These are phyloP conservation scores for Sphecodes monilicornis DNA, from an alignment of 2,888 invertebrate genomes.

Conservation along the genomic window DNA sequence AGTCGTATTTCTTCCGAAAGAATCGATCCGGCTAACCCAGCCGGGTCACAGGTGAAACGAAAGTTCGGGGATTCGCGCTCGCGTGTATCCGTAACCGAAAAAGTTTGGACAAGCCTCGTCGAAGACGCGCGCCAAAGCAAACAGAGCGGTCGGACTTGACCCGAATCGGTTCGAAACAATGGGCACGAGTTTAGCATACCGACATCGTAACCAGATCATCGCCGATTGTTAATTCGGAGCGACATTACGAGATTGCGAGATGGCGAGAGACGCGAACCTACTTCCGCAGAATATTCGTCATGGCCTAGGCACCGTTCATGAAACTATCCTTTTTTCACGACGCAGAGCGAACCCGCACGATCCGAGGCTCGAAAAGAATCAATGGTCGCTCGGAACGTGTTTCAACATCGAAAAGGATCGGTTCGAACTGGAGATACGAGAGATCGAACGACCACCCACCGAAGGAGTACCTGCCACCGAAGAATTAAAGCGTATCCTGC, in stretches of 20 bases:
- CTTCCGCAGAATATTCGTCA: not conserved
- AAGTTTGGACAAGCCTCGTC: conserved; percentile 48
- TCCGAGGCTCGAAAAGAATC: not conserved
- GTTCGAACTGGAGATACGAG: not conserved
- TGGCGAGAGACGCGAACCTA: not conserved
- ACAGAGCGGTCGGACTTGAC: conserved; percentile 63
- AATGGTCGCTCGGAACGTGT: not conserved
- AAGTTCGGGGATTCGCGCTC: not conserved
- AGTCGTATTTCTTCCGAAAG: not conserved
- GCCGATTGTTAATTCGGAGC: conserved; percentile 31
- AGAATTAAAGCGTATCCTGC: conserved; percentile 25
- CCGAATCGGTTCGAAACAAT: conserved; percentile 53
- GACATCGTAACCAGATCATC: conserved; percentile 25
- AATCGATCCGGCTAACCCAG: not conserved
- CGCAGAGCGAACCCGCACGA: not conserved
- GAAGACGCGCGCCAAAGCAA: conserved; percentile 57
- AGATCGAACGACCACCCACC: conserved; percentile 7
- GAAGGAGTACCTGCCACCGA: not conserved
- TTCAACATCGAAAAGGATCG: not conserved
- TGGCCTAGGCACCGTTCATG: not conserved
- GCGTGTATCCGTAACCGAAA: not conserved
- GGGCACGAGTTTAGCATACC: conserved; percentile 56
- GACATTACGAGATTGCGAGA: conserved; percentile 17
- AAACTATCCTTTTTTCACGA: not conserved
- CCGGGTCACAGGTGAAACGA: not conserved